Percentiles rank a stretch among this genome's conserved stretches.
phyloP scores from a whole-genome alignment of 2,888 invertebrate genomes.

The Aporophyla lueneburgensis region DNA sequence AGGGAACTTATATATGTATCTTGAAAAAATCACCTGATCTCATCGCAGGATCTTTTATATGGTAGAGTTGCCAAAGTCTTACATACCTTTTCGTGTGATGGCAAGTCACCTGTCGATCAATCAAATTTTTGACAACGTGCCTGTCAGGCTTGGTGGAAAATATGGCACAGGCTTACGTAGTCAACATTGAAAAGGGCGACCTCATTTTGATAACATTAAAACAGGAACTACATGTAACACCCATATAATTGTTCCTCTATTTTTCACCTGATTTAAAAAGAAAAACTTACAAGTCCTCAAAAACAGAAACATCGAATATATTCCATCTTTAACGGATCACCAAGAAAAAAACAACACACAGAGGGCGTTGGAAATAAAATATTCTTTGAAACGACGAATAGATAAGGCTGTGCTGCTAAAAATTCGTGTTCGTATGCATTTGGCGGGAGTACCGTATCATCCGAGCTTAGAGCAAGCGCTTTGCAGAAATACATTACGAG shows the following conservation, averaged over 20 bases:
- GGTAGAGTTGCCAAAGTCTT: background rate
- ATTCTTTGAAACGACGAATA: constrained; percentile 44
- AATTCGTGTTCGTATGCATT: constrained; percentile 58
- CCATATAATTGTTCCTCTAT: background rate
- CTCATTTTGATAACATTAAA: background rate
- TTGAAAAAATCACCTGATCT: too few species aligned
- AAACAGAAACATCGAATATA: constrained; percentile 18
- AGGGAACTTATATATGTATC: background rate
- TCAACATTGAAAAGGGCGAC: background rate
- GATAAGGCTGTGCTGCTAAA: constrained; percentile 39
- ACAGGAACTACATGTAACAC: background rate
- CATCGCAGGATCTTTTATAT: background rate
- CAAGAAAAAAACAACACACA: constrained; percentile 33
- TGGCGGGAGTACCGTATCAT: constrained; percentile 68
- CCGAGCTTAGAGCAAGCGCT: constrained; percentile 68
- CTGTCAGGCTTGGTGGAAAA: background rate
- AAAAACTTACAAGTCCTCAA: background rate
- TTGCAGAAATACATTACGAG: constrained; percentile 58
- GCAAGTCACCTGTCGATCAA: background rate
- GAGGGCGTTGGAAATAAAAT: constrained; percentile 51
- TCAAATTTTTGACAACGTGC: background rate
- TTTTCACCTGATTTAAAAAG: background rate
- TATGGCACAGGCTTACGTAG: background rate
- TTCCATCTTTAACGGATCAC: constrained; percentile 54
- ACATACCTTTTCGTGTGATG: background rate